Percentiles rank a stretch among this genome's conserved stretches.
Conservation (phyloP, 2,797 vertebrate genomes). For the Propithecus perrieri region DNA sequence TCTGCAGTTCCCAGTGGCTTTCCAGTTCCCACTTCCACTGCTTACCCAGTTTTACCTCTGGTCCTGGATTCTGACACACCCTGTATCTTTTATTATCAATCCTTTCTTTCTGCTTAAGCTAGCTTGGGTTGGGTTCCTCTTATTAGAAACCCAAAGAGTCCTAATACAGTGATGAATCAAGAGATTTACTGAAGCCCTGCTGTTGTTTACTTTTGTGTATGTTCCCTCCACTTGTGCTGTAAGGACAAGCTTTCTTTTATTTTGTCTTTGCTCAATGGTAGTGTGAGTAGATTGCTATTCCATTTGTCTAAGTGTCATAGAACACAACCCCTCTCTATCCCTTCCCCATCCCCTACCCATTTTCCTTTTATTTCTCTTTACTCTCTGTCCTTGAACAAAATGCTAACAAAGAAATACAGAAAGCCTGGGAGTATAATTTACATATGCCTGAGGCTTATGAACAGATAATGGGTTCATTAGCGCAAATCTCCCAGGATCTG, state of each 20-base stretch:
- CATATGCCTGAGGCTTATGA: slow-evolving; percentile 45
- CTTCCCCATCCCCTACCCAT: background rate
- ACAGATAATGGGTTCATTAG: slow-evolving; percentile 38
- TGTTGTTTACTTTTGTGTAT: background rate
- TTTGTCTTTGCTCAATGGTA: background rate
- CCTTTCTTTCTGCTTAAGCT: background rate
- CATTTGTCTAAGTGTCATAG: background rate
- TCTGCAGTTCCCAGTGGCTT: background rate
- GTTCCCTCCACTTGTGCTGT: background rate
- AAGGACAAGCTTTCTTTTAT: background rate
- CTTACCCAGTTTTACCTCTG: background rate
- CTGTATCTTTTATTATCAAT: slow-evolving; percentile 4
- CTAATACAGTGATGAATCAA: background rate
- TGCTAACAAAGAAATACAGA: slow-evolving; percentile 39
- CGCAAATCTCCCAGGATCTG: background rate
- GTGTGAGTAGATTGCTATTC: background rate
- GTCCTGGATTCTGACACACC: background rate
- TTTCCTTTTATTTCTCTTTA: slow-evolving; percentile 35
- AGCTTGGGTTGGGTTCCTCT: background rate
- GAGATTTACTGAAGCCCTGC: background rate
- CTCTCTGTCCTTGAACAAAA: slow-evolving; percentile 40
- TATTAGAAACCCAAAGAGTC: background rate
- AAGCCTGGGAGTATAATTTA: background rate
- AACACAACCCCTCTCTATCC: background rate
- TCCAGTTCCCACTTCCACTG: background rate